Base-by-base conservation (phyloP, 2,797 vertebrate species). In the Botia kubotai region DNA sequence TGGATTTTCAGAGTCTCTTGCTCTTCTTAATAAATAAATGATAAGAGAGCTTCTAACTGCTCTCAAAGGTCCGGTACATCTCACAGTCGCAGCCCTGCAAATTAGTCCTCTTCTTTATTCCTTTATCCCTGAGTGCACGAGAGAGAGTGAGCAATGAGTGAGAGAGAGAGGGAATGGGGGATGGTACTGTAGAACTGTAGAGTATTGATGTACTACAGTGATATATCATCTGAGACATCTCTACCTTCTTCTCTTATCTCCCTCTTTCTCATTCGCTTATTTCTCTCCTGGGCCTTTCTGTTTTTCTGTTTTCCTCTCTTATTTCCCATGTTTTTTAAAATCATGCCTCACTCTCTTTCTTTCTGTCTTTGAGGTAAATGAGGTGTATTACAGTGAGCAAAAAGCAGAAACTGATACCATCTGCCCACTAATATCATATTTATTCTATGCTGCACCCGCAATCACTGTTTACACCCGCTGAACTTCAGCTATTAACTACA, bases 401-500 rank as follows among this genome's bases (percentile, higher is more conserved):
- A 90, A 90, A 5, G 88, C 19, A 23, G 57, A 60, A 60, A 86
- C 72, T 89, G 84, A 80, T 79, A 90, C 82, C 89, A 92, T 89
- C 89, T 90, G 90, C 88, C 86, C 82, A 88, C 89, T 88, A 85
- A 90, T 85, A 91, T 84, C 85, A 86, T 86, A 87, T 88, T 85
- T 66, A 66, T 87, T 87, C 58, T 84, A 81, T 39, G 21, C 62
- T 68, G 52, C 67, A 71, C 46, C 10, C 2, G 16, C 23, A 8
- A 55, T 72, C 68, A 71, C 3, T 43, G 43, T 71, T 36, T 60
- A 70, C 39, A 62, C 17, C 6, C 0, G 8, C 13, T n/a, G 55
- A 43, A 57, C 70, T 79, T 72, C 68, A 79, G 50, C 21, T 14
- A 43, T n/a, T 23, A 26, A 55, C 50, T 26, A 53, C 12, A 16